Base-by-base conservation (phyloP, 35 echinoderm and acorn worm genomes). In the Apostichopus japonicus region DNA sequence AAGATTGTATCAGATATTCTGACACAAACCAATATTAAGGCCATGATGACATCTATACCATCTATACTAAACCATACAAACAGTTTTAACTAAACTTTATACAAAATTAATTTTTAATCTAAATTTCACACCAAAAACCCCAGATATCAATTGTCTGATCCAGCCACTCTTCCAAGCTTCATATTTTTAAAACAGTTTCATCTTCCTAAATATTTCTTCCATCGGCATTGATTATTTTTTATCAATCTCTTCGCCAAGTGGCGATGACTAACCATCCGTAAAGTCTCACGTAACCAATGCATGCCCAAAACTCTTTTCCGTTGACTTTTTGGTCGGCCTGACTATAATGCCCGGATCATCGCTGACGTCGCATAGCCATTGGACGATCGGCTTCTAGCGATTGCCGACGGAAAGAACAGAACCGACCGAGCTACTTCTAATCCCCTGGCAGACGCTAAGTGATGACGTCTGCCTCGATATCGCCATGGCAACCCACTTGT, bases 401-500 rank as follows among this genome's bases (percentile, higher is more conserved):
- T 57, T 44, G 33, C 33, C 33, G 33, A 22, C 22, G 1, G 16
- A 57, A n/a, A 53, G 53, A 56, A 53, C 81, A 89, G 44, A 89
- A 67, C 86, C 71, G 19, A 75, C n/a, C 71, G 17, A 21, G 86
- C 86, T 53, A 89, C 67, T 67, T 54, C 56, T 57, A 75, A 89
- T 51, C 86, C 86, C 67, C 33, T 15, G 86, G 63, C 61, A 73
- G 86, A 53, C 59, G 56, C 86, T 27, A 73, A 89, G 23, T 89
- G 86, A 89, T 89, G 86, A 89, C 86, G 86, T 89, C 86, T 71
- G 86, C 24, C 86, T 89, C 21, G 16, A 10, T 54, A 33, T 89
- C 62, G 27, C 86, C 23, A 89, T 51, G 62, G 65, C 86, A 73
- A 89, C 86, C 23, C 22, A 24, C 86, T 89, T 73, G 27, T 73